phyloP scores from a whole-genome alignment of 1,140 invertebrate species.

The Venustaconcha ellipsiformis region DNA sequence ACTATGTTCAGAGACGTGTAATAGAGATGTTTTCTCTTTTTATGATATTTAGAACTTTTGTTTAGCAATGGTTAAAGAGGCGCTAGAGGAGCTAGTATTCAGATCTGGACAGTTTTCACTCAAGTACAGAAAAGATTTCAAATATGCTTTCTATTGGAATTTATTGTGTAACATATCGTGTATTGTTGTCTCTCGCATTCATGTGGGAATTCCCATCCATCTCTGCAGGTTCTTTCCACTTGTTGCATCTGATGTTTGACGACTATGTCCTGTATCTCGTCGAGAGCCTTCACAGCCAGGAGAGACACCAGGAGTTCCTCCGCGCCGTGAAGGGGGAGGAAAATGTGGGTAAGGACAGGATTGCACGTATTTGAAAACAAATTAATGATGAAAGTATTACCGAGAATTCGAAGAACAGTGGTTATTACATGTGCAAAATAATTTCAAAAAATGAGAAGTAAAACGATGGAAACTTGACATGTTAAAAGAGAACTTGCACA shows the following conservation, averaged over 20 bases:
- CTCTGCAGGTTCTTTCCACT: conserved; percentile 71
- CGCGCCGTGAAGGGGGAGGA: conserved; percentile 63
- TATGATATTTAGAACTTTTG: no score
- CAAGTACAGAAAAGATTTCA: background rate
- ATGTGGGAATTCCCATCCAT: no score
- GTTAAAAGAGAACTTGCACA: no score
- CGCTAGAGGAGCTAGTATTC: background rate
- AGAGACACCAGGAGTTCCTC: conserved; percentile 68
- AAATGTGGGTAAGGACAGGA: conserved; percentile 22
- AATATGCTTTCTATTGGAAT: background rate
- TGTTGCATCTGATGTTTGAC: conserved; percentile 73
- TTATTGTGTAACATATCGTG: background rate
- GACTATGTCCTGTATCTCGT: conserved; percentile 72
- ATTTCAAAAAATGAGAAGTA: no score
- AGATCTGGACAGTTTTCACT: background rate
- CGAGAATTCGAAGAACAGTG: no score
- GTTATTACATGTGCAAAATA: no score
- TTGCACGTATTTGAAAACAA: no score
- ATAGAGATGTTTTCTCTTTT: no score
- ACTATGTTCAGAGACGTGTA: no score
- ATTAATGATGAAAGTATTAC: no score
- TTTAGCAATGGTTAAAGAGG: background rate
- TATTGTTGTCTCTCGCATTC: conserved; percentile 1
- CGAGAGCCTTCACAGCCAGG: conserved; percentile 69
- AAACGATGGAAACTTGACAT: no score